A percentile compares a stretch with the other conserved stretches of the same genome.
Evolutionary conservation across 1,140 invertebrate genomes (phyloP).

Genomic region (Drosophila sechellia): DNA sequence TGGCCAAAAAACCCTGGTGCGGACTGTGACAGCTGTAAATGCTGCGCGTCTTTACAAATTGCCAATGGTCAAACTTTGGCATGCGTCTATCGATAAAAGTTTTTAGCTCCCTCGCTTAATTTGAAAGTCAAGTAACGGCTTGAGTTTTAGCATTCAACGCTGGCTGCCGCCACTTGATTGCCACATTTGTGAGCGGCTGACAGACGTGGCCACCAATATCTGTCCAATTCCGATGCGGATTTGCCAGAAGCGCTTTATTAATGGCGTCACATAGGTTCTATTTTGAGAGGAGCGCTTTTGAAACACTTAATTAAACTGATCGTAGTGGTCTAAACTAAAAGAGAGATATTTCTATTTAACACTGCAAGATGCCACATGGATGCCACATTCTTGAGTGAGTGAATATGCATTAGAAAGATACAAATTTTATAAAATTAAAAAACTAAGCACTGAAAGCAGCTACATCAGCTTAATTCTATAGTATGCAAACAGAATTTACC

Average conservation of each 20-base stretch:
- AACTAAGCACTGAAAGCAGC: too few relatives aligned
- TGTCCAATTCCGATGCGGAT: slow-evolving; percentile 38
- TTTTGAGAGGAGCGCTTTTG: background rate
- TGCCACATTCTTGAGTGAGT: too few relatives aligned
- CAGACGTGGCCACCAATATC: slow-evolving; percentile 29
- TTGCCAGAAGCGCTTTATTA: slow-evolving; percentile 3
- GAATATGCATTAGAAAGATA: too few relatives aligned
- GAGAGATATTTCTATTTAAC: too few relatives aligned
- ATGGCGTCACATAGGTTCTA: background rate
- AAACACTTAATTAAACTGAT: background rate
- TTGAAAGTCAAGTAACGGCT: slow-evolving; percentile 44
- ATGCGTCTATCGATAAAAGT: slow-evolving; percentile 52
- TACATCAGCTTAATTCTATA: too few relatives aligned
- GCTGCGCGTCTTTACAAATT: slow-evolving; percentile 53
- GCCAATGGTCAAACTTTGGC: slow-evolving; percentile 53
- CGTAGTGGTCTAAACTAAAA: too few relatives aligned
- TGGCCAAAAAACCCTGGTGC: background rate
- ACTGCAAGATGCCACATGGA: background rate
- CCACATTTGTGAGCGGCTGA: slow-evolving; percentile 36
- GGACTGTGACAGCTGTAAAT: slow-evolving; percentile 37
- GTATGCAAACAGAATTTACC: too few relatives aligned
- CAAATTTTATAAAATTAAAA: background rate
- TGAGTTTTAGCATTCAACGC: slow-evolving; percentile 35
- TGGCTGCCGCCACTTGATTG: slow-evolving; percentile 60
- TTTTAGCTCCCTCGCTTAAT: slow-evolving; percentile 36